Base-by-base conservation (phyloP, 2,797 vertebrate species). In the Paedocypris micromegethes region DNA sequence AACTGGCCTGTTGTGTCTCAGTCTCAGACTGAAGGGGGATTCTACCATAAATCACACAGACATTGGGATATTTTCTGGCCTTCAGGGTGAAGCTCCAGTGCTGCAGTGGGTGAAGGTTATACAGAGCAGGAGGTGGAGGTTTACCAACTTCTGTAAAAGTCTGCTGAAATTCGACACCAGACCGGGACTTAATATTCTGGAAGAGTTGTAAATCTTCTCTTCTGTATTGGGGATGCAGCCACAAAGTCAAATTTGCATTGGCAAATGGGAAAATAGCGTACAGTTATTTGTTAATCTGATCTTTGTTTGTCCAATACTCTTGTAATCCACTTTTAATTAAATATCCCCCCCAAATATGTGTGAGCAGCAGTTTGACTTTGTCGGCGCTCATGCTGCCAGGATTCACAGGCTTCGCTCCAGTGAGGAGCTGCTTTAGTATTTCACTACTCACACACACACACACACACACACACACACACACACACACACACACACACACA, bases 311-410 rank as follows among this genome's bases (percentile, higher is more conserved):
- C 91, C 93, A 90, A 87, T 89, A 89, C 88, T 90, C 89, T 89
- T 83, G 91, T 95, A 95, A 96, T 96, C 93, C 93, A 91, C 91
- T 94, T 97, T 94, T 96, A 96, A 96, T 97, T 96, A 96, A 96
- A 96, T 95, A 93, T 89, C 88, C 84, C 83, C 23, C 85, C 92
- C 93, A 93, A 94, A 94, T 92, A 90, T 90, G 89, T 91, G 83
- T 88, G 88, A 92, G 92, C 93, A 93, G 92, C 92, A 93, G 91
- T 94, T 94, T 94, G 94, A 95, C 92, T 94, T 94, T 94, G 93
- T 91, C 91, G 93, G 91, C 90, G 91, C 91, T 90, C 85, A 90
- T 83, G 86, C 78, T 87, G 91, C 90, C 92, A 93, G 91, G 91
- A 71, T 77, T 75, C 78, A 77, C 68, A 75, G 78, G 78, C 72